These are phyloP conservation scores for Pandemis cinnamomeana DNA, from an alignment of 2,888 invertebrate genomes.

Conservation along the genomic window DNA sequence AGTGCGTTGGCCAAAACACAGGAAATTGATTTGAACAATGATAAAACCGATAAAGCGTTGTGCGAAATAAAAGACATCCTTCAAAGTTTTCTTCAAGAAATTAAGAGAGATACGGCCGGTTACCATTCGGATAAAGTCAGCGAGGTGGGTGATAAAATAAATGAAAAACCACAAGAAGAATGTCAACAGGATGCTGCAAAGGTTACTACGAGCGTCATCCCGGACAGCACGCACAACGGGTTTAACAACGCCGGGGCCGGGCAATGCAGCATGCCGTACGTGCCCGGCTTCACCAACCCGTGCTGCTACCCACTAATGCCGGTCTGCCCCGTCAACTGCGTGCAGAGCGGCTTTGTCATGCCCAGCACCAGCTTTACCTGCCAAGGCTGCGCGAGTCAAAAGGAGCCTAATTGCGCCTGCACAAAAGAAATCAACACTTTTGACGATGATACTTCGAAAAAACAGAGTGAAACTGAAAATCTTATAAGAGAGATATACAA, in stretches of 20 bases:
- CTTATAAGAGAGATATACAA: slow-evolving; percentile 78
- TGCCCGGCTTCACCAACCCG: slow-evolving; percentile 61
- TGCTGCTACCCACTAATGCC: slow-evolving; percentile 74
- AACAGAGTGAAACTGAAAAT: slow-evolving; percentile 65
- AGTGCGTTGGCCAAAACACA: slow-evolving; percentile 61
- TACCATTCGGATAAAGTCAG: slow-evolving; percentile 61
- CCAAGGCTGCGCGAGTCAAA: slow-evolving; percentile 56
- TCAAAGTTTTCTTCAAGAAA: slow-evolving; percentile 72
- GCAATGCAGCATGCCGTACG: slow-evolving; percentile 51
- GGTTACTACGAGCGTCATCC: slow-evolving; percentile 46
- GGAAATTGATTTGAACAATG: slow-evolving; percentile 54
- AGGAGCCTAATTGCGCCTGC: slow-evolving; percentile 50
- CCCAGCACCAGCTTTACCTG: slow-evolving; percentile 67
- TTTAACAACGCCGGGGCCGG: slow-evolving; percentile 53
- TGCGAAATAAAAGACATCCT: slow-evolving; percentile 76
- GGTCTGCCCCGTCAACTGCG: slow-evolving; percentile 67
- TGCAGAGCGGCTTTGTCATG: slow-evolving; percentile 64
- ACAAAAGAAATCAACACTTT: slow-evolving; percentile 47
- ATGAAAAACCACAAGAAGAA: slow-evolving; percentile 47
- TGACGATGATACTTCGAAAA: slow-evolving; percentile 46
- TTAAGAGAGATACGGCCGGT: slow-evolving; percentile 67
- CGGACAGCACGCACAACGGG: slow-evolving; percentile 53
- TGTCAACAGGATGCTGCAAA: slow-evolving; percentile 46
- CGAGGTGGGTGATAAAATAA: slow-evolving; percentile 46
- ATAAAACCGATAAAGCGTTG: slow-evolving; percentile 74